phyloP scores from a whole-genome alignment of 2,888 invertebrate genomes.

The Calameuta idolon region DNA sequence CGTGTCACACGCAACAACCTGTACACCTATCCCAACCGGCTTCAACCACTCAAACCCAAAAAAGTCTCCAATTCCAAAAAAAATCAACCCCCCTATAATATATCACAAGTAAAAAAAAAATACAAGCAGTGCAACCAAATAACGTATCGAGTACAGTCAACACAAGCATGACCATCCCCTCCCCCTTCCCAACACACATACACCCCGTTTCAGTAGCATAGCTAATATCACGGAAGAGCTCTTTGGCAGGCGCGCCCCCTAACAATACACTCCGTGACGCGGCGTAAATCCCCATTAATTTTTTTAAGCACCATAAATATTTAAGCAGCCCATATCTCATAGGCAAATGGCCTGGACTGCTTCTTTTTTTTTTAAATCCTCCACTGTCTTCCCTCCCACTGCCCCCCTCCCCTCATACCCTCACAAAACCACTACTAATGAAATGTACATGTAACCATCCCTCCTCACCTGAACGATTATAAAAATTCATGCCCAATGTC shows the following conservation, averaged over 20 bases:
- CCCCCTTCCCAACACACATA: not conserved
- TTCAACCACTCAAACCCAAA: not conserved
- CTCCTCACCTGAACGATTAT: not conserved
- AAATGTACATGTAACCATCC: constrained; percentile 37
- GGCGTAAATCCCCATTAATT: constrained; percentile 57
- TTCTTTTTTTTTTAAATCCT: constrained; percentile 18
- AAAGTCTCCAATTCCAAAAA: not conserved
- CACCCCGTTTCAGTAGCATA: constrained; percentile 39
- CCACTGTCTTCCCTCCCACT: not conserved
- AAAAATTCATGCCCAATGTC: not conserved
- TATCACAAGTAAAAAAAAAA: not conserved
- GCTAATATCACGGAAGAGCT: constrained; percentile 52
- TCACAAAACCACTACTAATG: constrained; percentile 23
- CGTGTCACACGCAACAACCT: not conserved
- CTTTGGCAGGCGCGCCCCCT: constrained; percentile 44
- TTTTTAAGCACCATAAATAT: constrained; percentile 57
- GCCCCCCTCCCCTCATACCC: not conserved
- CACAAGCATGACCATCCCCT: not conserved
- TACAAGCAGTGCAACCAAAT: not conserved
- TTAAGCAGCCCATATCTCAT: constrained; percentile 53
- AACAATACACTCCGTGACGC: constrained; percentile 40
- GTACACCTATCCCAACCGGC: not conserved
- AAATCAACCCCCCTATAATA: not conserved
- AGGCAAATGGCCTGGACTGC: constrained; percentile 39
- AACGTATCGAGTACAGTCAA: not conserved